Percentiles rank a stretch among this genome's conserved stretches.
phyloP scores from a whole-genome alignment of 2,888 invertebrate genomes.

The Leucophenga maculata region DNA sequence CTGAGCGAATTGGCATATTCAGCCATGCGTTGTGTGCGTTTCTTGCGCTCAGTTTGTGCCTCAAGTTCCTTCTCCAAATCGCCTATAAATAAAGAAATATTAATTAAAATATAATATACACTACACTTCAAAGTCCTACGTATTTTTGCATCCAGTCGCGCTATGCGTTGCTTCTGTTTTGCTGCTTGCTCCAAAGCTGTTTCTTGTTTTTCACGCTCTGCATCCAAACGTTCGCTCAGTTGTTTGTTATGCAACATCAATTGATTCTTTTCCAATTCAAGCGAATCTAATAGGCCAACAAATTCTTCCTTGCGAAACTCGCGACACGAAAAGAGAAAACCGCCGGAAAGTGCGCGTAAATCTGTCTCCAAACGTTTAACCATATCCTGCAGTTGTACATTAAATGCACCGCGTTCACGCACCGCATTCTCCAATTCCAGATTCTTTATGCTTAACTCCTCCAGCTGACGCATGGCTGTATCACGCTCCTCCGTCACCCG shows the following conservation, averaged over 20 bases:
- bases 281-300: slow-evolving; percentile 63
- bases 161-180: slow-evolving; percentile 64
- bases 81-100: slow-evolving; percentile 36
- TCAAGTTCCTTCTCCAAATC: slow-evolving; percentile 67
- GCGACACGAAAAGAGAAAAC: slow-evolving; percentile 69
- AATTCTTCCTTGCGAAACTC: slow-evolving; percentile 71
- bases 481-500: slow-evolving; percentile 51
- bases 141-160: slow-evolving; percentile 65
- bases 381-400: slow-evolving; percentile 52
- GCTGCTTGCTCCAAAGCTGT: slow-evolving; percentile 54
- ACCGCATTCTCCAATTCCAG: slow-evolving; percentile 56
- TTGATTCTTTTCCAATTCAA: slow-evolving; percentile 68
- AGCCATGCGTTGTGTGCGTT: slow-evolving; percentile 66
- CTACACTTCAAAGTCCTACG: slow-evolving; percentile 46
- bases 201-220: slow-evolving; percentile 58
- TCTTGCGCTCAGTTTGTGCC: slow-evolving; percentile 63
- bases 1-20: slow-evolving; percentile 63
- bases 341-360: slow-evolving; percentile 67
- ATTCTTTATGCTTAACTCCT: slow-evolving; percentile 59
- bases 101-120: not conserved
- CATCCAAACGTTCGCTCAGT: slow-evolving; percentile 56
- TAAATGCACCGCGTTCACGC: slow-evolving; percentile 51
- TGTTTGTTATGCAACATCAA: slow-evolving; percentile 57
- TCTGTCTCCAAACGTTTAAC: slow-evolving; percentile 64
- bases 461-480: slow-evolving; percentile 50